Evolutionary conservation across 1,140 invertebrate genomes (phyloP), one percentile per base, ranked within the genome.

Genomic region (Megalopta genalis): DNA sequence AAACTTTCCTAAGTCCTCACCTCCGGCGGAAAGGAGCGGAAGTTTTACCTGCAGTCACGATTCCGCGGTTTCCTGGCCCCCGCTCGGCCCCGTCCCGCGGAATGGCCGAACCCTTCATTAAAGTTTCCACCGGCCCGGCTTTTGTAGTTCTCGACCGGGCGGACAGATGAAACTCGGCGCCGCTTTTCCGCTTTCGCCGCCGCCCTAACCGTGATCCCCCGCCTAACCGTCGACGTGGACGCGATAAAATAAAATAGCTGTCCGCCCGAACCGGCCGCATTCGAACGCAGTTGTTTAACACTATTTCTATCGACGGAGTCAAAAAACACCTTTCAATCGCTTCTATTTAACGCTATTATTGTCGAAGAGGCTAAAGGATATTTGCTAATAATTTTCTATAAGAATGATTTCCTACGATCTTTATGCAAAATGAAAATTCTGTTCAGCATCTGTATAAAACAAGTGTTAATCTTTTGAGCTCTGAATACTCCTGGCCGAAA

Each of bases 71-170:
- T 62, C 49, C 82, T 68, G 57, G 59, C 14, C 12, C 21, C 18
- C 21, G 57, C 81, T 60, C 42, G 59, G 54, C 42, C 70, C 14
- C 32, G 9, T 8, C 16, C 32, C 62, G 46, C 57, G 32, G 9
- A 79, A 72, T 76, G 63, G 69, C 57, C 21, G 52, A 81, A 72
- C 63, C 75, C 77, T 87, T 87, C 83, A 85, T 87, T 87, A 87
- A 87, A 87, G 74, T 87, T 87, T 87, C 68, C 49, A 72, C 49
- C 67, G 72, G 72, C 54, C 49, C 10, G 78, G 74, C 77, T 87
- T 85, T 83, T 85, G 65, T 82, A 84, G 69, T 80, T 87, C 76
- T 76, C 76, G 57, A 73, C 73, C 68, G 54, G 25, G 46, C 46
- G 68, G 65, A 63, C 8, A 46, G 59, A 75, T 65, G 60, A 80